These are phyloP conservation scores for Staurois parvus DNA, from an alignment of 2,797 vertebrate species.

Conservation along the genomic window DNA sequence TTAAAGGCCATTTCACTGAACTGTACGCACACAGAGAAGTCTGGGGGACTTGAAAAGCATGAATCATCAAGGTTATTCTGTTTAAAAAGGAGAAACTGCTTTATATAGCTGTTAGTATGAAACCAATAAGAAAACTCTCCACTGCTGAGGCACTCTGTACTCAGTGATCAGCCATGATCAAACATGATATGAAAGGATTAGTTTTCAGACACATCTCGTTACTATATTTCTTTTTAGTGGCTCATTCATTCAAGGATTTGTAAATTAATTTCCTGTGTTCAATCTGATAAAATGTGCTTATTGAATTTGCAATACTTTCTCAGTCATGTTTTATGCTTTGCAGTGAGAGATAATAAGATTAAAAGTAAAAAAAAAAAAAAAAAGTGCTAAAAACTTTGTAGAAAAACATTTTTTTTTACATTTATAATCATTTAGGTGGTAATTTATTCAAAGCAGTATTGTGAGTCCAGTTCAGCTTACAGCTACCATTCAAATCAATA, in stretches of 20 bases:
- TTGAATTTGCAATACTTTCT: constrained; percentile 47
- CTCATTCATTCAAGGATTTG: constrained; percentile 28
- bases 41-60: background rate
- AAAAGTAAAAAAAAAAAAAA: background rate
- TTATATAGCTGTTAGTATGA: background rate
- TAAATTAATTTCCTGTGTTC: constrained; percentile 59
- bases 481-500: background rate
- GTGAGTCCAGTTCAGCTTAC: background rate
- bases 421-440: background rate
- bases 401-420: background rate
- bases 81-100: background rate
- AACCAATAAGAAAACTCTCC: constrained; percentile 5
- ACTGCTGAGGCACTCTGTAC: background rate
- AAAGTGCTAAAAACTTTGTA: background rate
- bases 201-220: constrained; percentile 25
- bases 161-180: constrained; percentile 35
- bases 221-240: constrained; percentile 35
- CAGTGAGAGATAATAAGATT: constrained; percentile 24
- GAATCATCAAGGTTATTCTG: constrained; percentile 8
- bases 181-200: constrained; percentile 41
- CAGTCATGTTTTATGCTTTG: constrained; percentile 26
- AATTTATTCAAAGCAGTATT: background rate
- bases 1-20: background rate
- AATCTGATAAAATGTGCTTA: constrained; percentile 50
- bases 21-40: background rate